Base-by-base conservation (phyloP, 2,888 invertebrate species). In the Andrena trimmerana region DNA sequence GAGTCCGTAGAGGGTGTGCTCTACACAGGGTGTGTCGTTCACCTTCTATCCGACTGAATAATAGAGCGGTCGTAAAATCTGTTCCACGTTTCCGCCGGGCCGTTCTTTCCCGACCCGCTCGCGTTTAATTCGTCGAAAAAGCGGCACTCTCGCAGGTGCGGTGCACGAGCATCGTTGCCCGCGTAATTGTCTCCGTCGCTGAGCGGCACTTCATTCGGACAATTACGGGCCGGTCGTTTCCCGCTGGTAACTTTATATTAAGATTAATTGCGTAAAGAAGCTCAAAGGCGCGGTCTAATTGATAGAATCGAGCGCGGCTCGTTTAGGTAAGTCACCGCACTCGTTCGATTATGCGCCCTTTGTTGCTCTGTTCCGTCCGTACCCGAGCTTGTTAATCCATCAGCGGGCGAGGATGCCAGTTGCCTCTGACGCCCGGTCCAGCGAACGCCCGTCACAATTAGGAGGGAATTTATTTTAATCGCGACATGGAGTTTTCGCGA, bases 181-280 rank as follows among this genome's bases (percentile, higher is more conserved):
- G 62, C 63, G 63, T 68, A 81, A 81, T 81, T 75, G 81, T 75
- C 70, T 7, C 50, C 27, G 29, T 7, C n/a, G 63, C 52, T 33
- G 72, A 52, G 20, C 69, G 70, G 24, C 77, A 71, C 69, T 79
- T 85, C 79, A 48, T 86, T 84, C 85, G 79, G 60, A 80, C 79
- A 80, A 82, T 82, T 75, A 82, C 75, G 81, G 60, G 70, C 50
- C 57, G 82, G 68, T 65, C 85, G 81, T 72, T 77, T 73, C 77
- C 69, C 81, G 74, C 63, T 63, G 57, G 66, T 67, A 78, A 78
- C 80, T 71, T 78, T 63, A 76, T 75, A 69, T 87, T 76, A 78
- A 82, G 85, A 86, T 87, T 82, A 86, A 87, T 86, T 80, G 69
- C 42, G 27, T 50, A 81, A 82, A 81, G 75, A 81, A 72, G 62